phyloP scores from a whole-genome alignment of 2,888 invertebrate genomes.

The Scaptomyza caliginosa region DNA sequence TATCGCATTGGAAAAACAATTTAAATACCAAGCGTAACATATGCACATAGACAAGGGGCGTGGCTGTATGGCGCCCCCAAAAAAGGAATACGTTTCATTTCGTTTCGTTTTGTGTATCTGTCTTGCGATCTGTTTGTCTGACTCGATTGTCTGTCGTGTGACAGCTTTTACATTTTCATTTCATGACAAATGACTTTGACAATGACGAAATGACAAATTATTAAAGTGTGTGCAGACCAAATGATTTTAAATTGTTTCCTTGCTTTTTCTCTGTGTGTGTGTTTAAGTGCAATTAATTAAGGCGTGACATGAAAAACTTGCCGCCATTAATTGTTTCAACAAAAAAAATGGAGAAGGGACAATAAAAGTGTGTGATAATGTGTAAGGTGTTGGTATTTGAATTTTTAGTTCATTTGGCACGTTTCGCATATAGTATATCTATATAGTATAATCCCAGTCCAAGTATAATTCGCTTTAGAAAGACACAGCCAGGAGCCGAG shows the following conservation, averaged over 20 bases:
- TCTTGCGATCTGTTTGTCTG: not conserved
- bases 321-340: slow-evolving; percentile 67
- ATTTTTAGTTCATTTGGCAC: slow-evolving; percentile 61
- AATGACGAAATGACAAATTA: slow-evolving; percentile 58
- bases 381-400: not conserved
- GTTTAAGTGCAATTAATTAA: slow-evolving; percentile 39
- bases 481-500: slow-evolving; percentile 8
- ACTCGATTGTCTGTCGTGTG: slow-evolving; percentile 22
- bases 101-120: slow-evolving; percentile 32
- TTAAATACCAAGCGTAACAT: slow-evolving; percentile 40
- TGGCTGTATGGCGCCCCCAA: slow-evolving; percentile 45
- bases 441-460: slow-evolving; percentile 32
- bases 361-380: not conserved
- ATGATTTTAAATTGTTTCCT: slow-evolving; percentile 30
- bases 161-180: slow-evolving; percentile 52
- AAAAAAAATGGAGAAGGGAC: not conserved
- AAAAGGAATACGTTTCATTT: slow-evolving; percentile 52
- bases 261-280: not conserved
- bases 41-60: slow-evolving; percentile 35
- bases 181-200: slow-evolving; percentile 50
- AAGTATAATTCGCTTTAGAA: slow-evolving; percentile 42
- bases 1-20: slow-evolving; percentile 58
- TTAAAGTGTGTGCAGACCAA: slow-evolving; percentile 24
- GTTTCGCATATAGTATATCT: slow-evolving; percentile 46
- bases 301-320: slow-evolving; percentile 53